These are phyloP conservation scores for Seira sanloemensis DNA, from an alignment of 2,888 invertebrate genomes.

Conservation along the genomic window DNA sequence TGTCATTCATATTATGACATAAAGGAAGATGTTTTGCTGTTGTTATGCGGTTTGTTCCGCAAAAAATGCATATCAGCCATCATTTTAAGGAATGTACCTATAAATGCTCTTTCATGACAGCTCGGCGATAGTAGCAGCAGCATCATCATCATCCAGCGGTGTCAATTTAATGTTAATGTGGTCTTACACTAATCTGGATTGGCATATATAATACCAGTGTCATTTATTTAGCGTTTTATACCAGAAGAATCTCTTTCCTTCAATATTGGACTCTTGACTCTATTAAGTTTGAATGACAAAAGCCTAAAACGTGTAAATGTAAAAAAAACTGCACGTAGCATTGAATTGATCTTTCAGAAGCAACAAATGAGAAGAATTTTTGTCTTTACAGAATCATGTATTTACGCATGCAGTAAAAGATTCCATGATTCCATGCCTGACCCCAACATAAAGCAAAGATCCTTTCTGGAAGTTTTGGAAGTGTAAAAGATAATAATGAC, in stretches of 20 bases:
- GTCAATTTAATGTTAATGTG: conserved; percentile 1
- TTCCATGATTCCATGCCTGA: neutral
- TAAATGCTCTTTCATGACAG: conserved; percentile 12
- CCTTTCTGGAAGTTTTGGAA: no score
- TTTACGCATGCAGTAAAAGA: neutral
- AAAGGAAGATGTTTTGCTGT: conserved; percentile 1
- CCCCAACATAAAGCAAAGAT: no score
- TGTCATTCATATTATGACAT: neutral
- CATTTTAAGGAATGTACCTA: neutral
- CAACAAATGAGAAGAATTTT: conserved; percentile 4
- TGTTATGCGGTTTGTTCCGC: conserved; percentile 16
- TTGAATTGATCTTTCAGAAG: neutral
- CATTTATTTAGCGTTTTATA: no score
- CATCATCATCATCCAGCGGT: neutral
- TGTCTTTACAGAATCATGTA: neutral
- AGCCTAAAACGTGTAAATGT: neutral
- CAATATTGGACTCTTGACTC: neutral
- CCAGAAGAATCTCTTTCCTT: neutral
- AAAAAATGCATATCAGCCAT: neutral
- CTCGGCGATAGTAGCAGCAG: neutral
- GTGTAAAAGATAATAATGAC: no score
- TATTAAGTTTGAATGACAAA: neutral
- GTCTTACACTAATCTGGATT: conserved; percentile 1
- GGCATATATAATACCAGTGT: neutral
- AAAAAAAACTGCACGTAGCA: neutral